Conservation (phyloP, 2,113 vertebrate genomes). For the Meleagris gallopavo region DNA sequence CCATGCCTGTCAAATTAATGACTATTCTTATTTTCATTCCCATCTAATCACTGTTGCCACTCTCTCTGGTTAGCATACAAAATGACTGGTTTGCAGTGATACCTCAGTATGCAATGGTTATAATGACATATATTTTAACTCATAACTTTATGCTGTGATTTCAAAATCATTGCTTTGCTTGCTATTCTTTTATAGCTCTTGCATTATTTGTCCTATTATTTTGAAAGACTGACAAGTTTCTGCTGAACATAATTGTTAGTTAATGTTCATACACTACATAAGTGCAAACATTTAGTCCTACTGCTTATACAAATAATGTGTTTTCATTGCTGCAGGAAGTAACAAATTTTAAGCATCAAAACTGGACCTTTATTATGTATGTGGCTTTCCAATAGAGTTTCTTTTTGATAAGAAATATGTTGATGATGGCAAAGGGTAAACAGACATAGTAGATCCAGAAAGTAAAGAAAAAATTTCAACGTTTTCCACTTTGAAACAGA, state of each 20-base stretch:
- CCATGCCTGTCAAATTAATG: not conserved
- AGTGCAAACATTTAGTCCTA: conserved; percentile 57
- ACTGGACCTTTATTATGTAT: not conserved
- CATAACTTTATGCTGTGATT: conserved; percentile 62
- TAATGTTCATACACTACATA: conserved; percentile 50
- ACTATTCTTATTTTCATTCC: not conserved
- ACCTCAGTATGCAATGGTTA: conserved; percentile 37
- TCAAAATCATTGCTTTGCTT: conserved; percentile 70
- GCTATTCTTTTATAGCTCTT: conserved; percentile 47
- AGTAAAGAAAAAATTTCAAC: not conserved
- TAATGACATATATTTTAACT: conserved; percentile 66
- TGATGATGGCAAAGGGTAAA: not conserved
- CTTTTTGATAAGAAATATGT: not conserved
- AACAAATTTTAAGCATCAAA: not conserved
- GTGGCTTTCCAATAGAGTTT: not conserved
- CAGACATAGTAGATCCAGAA: not conserved
- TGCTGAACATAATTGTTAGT: conserved; percentile 69
- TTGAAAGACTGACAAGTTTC: conserved; percentile 69
- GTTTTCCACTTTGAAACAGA: not conserved
- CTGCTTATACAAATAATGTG: conserved; percentile 21
- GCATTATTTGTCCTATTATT: conserved; percentile 58
- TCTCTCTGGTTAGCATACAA: conserved; percentile 13
- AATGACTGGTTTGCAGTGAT: conserved; percentile 38
- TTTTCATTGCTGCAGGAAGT: conserved; percentile 1
- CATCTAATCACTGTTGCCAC: not conserved